A percentile compares a stretch with the other conserved stretches of the same genome.
Conservation (phyloP, 2,113 vertebrate genomes). For the Egretta garzetta region DNA sequence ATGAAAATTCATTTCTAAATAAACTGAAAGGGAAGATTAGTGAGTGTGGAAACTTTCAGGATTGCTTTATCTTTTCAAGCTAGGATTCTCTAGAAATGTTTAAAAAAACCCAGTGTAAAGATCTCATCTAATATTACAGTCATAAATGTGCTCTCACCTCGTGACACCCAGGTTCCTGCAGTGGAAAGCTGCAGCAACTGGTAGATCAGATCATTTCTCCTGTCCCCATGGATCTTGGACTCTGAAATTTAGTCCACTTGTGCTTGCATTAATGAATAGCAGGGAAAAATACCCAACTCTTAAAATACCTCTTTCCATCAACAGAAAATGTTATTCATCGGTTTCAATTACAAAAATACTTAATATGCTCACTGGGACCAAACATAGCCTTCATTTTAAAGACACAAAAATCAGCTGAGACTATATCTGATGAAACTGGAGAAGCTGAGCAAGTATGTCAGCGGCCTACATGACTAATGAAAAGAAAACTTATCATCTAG, state of each 20-base stretch:
- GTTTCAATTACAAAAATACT: not conserved
- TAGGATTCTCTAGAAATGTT: not conserved
- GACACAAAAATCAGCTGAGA: not conserved
- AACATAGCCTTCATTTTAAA: not conserved
- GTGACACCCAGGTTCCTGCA: not conserved
- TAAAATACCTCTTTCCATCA: not conserved
- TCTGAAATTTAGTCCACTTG: not conserved
- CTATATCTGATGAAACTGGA: not conserved
- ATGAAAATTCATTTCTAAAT: not conserved
- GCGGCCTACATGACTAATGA: not conserved
- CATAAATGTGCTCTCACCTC: not conserved
- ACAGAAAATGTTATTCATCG: not conserved
- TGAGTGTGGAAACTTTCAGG: not conserved
- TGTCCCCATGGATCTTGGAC: not conserved
- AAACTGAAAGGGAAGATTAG: not conserved
- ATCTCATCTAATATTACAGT: not conserved
- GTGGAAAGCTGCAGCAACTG: not conserved
- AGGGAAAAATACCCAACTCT: not conserved
- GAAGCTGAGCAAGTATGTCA: not conserved
- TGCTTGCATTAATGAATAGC: not conserved
- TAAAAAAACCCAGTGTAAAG: not conserved
- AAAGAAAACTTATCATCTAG: not conserved
- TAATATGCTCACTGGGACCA: not conserved
- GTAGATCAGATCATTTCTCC: not conserved
- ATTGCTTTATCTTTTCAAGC: not conserved